Evolutionary conservation across 2,888 invertebrate species (phyloP).

Genomic region (Macaria liturata): DNA sequence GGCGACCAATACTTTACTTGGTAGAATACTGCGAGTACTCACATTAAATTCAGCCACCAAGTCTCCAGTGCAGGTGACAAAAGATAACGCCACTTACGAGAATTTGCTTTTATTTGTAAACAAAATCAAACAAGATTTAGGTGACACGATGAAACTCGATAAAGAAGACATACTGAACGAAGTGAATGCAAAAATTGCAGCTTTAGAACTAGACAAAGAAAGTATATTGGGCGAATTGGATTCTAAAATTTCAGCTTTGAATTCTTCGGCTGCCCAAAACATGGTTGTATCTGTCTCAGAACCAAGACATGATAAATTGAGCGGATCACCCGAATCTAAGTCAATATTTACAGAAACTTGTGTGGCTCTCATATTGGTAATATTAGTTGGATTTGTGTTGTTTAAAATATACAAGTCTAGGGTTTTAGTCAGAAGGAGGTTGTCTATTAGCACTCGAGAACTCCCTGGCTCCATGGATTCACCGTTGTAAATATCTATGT

Average conservation of each 20-base stretch:
- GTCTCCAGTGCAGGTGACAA: constrained; percentile 25
- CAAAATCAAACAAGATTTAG: constrained; percentile 41
- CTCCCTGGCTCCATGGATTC: constrained; percentile 52
- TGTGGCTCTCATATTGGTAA: constrained; percentile 46
- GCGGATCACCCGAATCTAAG: constrained; percentile 28
- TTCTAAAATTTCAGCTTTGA: constrained; percentile 33
- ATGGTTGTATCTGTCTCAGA: constrained; percentile 13
- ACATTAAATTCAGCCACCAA: constrained; percentile 18
- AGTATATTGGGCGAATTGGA: constrained; percentile 41
- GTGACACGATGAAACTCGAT: constrained; percentile 38
- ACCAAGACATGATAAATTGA: constrained; percentile 36
- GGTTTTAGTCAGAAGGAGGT: constrained; percentile 37
- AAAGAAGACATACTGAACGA: constrained; percentile 43
- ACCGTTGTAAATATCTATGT: constrained; percentile 32
- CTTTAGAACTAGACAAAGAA: constrained; percentile 39
- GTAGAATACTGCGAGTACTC: constrained; percentile 27
- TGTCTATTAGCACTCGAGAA: constrained; percentile 48
- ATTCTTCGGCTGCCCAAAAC: constrained; percentile 18
- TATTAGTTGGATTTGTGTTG: constrained; percentile 45
- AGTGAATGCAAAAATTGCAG: constrained; percentile 37
- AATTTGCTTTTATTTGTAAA: constrained; percentile 41
- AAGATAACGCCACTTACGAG: constrained; percentile 35
- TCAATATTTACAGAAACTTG: constrained; percentile 44
- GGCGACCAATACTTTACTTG: constrained; percentile 27
- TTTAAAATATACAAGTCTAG: constrained; percentile 49